Base-by-base conservation (phyloP, 2,797 vertebrate genomes). In the Argya squamiceps region DNA sequence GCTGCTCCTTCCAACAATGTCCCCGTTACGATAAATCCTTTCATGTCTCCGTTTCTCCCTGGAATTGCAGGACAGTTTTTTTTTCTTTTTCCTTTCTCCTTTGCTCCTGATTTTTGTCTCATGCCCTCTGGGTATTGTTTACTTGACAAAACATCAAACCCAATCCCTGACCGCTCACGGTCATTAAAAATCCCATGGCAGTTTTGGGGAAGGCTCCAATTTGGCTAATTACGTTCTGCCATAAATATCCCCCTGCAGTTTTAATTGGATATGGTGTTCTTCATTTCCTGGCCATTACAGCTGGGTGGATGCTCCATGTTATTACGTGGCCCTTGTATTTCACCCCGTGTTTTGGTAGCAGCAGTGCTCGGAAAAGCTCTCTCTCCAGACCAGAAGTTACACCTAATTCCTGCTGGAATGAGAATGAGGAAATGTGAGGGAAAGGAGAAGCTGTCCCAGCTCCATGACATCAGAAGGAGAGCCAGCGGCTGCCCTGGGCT, bases 221-320 rank as follows among this genome's bases (percentile, higher is more conserved):
- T 82, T 96, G 94, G 88, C 78, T 95, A 95, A 96, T 96, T 94
- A 84, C 27, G 0, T 91, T 95, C 93, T 89, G 91, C 91, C 93
- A 63, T 95, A 96, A 96, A 97, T 94, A 92, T 92, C 81, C 92
- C 96, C 95, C 95, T 94, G 92, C 87, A 84, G 96, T 83, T 96
- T 97, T 97, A 97, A 96, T 96, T 95, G 96, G 94, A 71, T 75
- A 85, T 65, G 79, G 89, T 95, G 96, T 91, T 95, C 94, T 96
- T 96, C 84, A 96, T 97, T 97, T 97, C 96, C 96, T 96, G 88
- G 21, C 86, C 84, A 21, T 63, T 91, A 82, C 94, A 91, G 92
- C 93, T 92, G 94, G 81, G 78, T 55, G 71, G 91, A 52, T 46
- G 49, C 78, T 92, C 88, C 22, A 1, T 1, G 5, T 77, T 71